Conservation (phyloP, 2,888 invertebrate species). For the Colletes collaris region DNA sequence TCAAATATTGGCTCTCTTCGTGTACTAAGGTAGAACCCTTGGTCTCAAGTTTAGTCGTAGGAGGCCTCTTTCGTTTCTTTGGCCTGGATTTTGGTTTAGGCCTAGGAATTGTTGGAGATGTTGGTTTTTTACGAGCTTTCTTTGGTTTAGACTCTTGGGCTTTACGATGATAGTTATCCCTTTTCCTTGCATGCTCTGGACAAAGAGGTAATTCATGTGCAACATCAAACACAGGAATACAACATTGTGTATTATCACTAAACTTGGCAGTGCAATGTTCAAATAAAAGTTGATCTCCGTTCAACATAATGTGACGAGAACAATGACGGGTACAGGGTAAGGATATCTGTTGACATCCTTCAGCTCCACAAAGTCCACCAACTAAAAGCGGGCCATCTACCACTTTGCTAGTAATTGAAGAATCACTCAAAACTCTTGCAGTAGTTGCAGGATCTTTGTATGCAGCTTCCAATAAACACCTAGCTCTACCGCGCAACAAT, state of each 20-base stretch:
- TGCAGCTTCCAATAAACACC: conserved; percentile 73
- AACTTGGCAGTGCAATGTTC: conserved; percentile 92
- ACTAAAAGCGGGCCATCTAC: conserved; percentile 75
- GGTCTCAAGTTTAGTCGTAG: conserved; percentile 70
- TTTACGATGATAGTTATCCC: conserved; percentile 92
- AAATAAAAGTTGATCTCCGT: conserved; percentile 92
- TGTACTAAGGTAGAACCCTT: conserved; percentile 65
- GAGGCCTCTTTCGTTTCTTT: conserved; percentile 80
- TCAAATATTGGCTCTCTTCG: conserved; percentile 69
- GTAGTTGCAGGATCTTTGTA: conserved; percentile 76
- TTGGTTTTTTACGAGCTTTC: conserved; percentile 86
- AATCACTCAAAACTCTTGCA: conserved; percentile 67
- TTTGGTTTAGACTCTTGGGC: conserved; percentile 91
- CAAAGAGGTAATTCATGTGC: conserved; percentile 93
- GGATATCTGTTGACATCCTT: conserved; percentile 84
- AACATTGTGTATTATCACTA: conserved; percentile 91
- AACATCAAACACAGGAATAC: conserved; percentile 91
- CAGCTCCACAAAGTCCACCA: conserved; percentile 77
- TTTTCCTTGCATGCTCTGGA: conserved; percentile 92
- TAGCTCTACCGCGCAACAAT: conserved; percentile 73
- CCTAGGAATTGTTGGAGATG: conserved; percentile 85
- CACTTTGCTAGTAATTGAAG: conserved; percentile 66
- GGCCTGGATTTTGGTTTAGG: conserved; percentile 79
- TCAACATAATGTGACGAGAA: conserved; percentile 92
- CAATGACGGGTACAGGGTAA: conserved; percentile 93